Conservation (phyloP, 2,888 invertebrate genomes). For the Trichopoda pennipes region DNA sequence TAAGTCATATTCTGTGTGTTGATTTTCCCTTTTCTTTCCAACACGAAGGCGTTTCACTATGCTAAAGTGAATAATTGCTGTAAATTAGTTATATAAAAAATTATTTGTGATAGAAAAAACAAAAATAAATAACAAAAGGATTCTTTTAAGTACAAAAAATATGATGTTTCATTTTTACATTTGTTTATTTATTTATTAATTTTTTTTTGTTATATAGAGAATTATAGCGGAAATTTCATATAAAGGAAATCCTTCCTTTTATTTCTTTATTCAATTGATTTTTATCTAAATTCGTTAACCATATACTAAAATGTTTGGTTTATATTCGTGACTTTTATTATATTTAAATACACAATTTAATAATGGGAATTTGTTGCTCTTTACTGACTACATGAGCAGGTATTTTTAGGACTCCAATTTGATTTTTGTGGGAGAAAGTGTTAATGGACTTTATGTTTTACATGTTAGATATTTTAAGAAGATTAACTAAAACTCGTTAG, state of each 20-base stretch:
- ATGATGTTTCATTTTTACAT: constrained; percentile 62
- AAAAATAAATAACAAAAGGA: constrained; percentile 31
- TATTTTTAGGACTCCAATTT: constrained; percentile 45
- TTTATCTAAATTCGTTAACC: constrained; percentile 54
- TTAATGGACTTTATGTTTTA: constrained; percentile 59
- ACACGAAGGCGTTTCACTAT: constrained; percentile 53
- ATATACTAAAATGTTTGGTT: constrained; percentile 4
- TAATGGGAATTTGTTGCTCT: constrained; percentile 38
- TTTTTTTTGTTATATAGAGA: neutral
- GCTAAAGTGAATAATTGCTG: constrained; percentile 67
- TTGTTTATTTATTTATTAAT: neutral
- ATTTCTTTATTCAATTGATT: constrained; percentile 40
- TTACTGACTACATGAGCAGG: constrained; percentile 57
- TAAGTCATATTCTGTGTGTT: constrained; percentile 52
- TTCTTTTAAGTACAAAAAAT: constrained; percentile 49
- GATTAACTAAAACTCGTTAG: neutral
- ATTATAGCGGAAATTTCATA: constrained; percentile 55
- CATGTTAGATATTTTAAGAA: constrained; percentile 1
- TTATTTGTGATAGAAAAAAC: constrained; percentile 32
- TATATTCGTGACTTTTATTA: neutral
- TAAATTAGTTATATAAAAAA: constrained; percentile 57
- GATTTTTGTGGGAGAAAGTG: constrained; percentile 61
- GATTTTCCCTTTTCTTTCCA: constrained; percentile 30
- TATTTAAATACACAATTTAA: constrained; percentile 28
- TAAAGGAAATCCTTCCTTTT: constrained; percentile 61